Base-by-base conservation (phyloP, 1,140 invertebrate species). In the Sitodiplosis mosellana region DNA sequence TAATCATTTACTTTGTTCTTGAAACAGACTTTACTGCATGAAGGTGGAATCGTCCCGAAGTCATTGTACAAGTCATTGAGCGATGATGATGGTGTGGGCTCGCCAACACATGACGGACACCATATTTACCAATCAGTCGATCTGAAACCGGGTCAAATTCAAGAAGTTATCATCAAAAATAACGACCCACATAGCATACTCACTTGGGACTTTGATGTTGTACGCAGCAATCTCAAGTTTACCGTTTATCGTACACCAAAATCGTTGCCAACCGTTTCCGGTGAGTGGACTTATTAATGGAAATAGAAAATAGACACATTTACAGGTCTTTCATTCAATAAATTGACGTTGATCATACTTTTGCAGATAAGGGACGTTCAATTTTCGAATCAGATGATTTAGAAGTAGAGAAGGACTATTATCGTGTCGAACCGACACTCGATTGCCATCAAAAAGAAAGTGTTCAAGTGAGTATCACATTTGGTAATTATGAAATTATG, bases 131-230 rank as follows among this genome's bases (percentile, higher is more conserved):
- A 73, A 48, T 69, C 66, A n/a, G 67, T 74, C 12, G 71, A 69
- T 48, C 54, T 74, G 0, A 65, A 66, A 41, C 63, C 70, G 10
- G 70, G 71, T 36, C 73, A 86, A 69, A 77, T 81, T 34, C 85
- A 93, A 69, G 87, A 92, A 60, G 80, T 91, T 45, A 69, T 87
- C 38, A 78, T 95, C 34, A 69, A 74, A 42, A 87, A 87, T 50
- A 74, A 80, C 38, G 87, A 92, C 65, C 77, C 79, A 37, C 85
- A 88, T 45, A 84, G 83, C 61, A 88, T 95, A 46, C 75, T 96
- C 12, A 95, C 90, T 15, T 96, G 91, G 91, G 92, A 95, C 66
- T 95, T 95, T 73, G 92, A 96, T 69, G 85, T 95, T 8, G 75
- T 93, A 64, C 78, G 88, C 42, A 84, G 88, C 56, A 86, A 91